Base-by-base conservation (phyloP, 2,113 vertebrate genomes). In the Aramus guarauna region DNA sequence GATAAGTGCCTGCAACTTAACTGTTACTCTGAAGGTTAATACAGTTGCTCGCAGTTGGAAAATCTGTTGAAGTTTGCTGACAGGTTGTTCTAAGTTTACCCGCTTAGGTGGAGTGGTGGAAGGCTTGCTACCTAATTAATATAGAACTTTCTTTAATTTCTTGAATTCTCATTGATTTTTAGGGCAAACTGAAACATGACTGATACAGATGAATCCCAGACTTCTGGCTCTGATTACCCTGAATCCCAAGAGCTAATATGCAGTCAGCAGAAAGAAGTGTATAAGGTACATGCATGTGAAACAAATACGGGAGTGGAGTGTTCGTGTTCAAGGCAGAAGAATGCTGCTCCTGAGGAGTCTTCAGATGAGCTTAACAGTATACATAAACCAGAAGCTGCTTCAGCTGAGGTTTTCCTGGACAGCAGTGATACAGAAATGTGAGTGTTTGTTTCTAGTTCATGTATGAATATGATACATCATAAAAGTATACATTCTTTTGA, bases 341-440 rank as follows among this genome's bases (percentile, higher is more conserved):
- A 4, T 2, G 18, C 34, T 59, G 16, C 11, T 73, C 8, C 36
- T 62, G 45, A 45, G 29, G 64, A 76, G 5, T 45, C 69, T 62
- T 64, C 80, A 58, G 3, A 56, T 67, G 56, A 29, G 41, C 17
- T 11, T 22, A 53, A 22, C 15, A 12, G 22, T 20, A 7, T 4
- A 3, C 5, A 4, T 62, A 10, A 21, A 32, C 37, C 39, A 9
- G 15, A 85, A n/a, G 26, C 69, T 36, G 26, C 68, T 77, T 85
- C 62, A 88, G 8, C 39, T 64, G 86, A 75, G 47, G n/a, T 75
- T 68, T 5, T 91, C 6, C 29, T 95, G 26, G 73, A 87, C 15
- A 95, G 83, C 78, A 92, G 74, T 27, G 91, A 91, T 88, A 89
- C 94, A 69, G 94, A 96, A 88, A 83, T 2, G 97, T 97, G 92